These are phyloP conservation scores for Eubucco bourcierii DNA, from an alignment of 2,113 vertebrate species.

Conservation along the genomic window DNA sequence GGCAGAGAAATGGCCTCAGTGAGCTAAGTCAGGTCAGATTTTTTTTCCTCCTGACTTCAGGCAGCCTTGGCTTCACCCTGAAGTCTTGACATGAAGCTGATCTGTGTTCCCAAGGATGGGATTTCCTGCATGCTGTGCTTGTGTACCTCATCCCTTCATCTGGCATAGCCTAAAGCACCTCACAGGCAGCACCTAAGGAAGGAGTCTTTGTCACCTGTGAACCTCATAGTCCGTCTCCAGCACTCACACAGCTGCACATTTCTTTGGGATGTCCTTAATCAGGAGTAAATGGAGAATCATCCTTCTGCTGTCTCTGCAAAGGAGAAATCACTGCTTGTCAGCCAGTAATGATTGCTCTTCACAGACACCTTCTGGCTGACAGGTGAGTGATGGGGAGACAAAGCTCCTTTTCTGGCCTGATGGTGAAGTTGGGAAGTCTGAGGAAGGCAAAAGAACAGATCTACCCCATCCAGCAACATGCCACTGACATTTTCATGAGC, in stretches of 20 bases:
- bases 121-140: neutral
- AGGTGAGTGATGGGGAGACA: neutral
- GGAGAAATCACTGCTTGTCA: neutral
- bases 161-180: neutral
- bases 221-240: neutral
- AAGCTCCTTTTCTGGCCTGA: neutral
- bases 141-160: neutral
- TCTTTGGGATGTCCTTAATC: neutral
- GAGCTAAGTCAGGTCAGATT: neutral
- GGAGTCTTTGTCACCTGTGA: neutral
- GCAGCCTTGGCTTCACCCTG: neutral
- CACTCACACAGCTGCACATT: neutral
- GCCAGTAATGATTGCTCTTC: neutral
- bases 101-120: neutral
- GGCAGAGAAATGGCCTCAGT: neutral
- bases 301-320: neutral
- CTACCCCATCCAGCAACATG: neutral
- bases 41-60: neutral
- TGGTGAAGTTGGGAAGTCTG: neutral
- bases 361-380: neutral
- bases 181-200: neutral
- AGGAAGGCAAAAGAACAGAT: neutral
- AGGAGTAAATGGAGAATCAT: neutral
- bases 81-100: neutral
- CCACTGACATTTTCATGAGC: neutral